Base-by-base conservation (phyloP, 2,888 invertebrate species). In the Cephonodes hylas region DNA sequence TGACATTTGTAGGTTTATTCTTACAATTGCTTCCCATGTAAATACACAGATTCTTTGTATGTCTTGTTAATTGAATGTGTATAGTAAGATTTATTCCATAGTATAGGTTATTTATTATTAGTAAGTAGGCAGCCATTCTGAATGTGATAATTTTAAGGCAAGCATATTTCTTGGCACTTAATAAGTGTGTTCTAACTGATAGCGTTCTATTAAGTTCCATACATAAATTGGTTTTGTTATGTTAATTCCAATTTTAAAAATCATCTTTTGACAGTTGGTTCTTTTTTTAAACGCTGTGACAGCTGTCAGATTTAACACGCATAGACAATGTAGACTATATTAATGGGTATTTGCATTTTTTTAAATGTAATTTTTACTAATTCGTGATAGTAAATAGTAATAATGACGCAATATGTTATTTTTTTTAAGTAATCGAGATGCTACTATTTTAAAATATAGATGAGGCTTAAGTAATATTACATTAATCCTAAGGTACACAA, bases 21-120 rank as follows among this genome's bases (percentile, higher is more conserved):
- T 3, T 3, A 8, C n/a, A 23, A 23, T 53, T 53, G 18, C 53
- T 18, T 18, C 10, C 8, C 15, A 25, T 53, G 18, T 31, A 53
- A 15, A 31, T 31, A 53, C 18, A 53, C 31, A 18, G n/a, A n/a
- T n/a, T n/a, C 15, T 31, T 13, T 23, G n/a, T n/a, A 27, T 8
- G 10, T 13, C n/a, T 4, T 27, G 18, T 53, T 18, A 31, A 20
- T 20, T 31, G 53, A 53, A 18, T 8, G 31, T 53, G 53, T 53
- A 45, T 45, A 45, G 45, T 45, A 53, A 56, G 70, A 66, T 66
- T 75, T 74, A 70, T 64, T 74, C 65, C 64, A 65, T 69, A 66
- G 53, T 18, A 18, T 53, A 53, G 31, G 18, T 53, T n/a, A 53
- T 53, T 53, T 53, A 53, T 53, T 63, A 23, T 46, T 62, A 53